Base-by-base conservation (phyloP, 2,888 invertebrate genomes). In the Scaptomyza flava region DNA sequence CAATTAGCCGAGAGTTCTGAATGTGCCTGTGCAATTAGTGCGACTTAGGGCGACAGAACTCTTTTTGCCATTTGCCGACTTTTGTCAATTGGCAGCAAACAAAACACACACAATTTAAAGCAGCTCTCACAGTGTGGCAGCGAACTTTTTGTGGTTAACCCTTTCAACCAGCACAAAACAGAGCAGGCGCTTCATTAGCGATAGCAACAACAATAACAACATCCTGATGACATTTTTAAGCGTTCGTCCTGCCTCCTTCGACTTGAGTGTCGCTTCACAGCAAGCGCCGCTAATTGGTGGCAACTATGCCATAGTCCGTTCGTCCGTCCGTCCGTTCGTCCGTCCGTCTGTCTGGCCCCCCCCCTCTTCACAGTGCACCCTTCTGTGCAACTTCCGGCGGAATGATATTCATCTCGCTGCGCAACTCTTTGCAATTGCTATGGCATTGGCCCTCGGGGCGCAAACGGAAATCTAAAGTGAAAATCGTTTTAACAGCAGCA, bases 401-500 rank as follows among this genome's bases (percentile, higher is more conserved):
- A 89, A 81, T 87, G 71, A 71, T 87, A 89, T 76, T 76, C 77
- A 76, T 62, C 61, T 62, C 62, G 20, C 17, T 23, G 3, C 9
- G 30, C 67, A 51, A 62, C 47, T 58, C 56, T 48, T 41, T 41
- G 33, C 68, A 46, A 52, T 51, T 53, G 46, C 53, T 41, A 33
- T 61, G 38, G 50, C 67, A 11, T 51, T 51, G 72, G 69, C 67
- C 71, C 45, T 68, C 63, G 74, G 74, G 70, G 72, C 72, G 38
- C 70, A 66, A 69, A 62, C 87, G 84, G 84, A 84, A 84, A 79
- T 88, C 89, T 80, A 84, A 84, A 84, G 84, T 84, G 89, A 84
- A 84, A 84, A 84, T 79, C 89, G 89, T 87, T 84, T 84, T 89
- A 84, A 72, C 86, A 71, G 88, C 80, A 36, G 47, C 51, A 71